Evolutionary conservation across 2,797 vertebrate genomes (phyloP).

Genomic region (Chiropotes sagulatus): DNA sequence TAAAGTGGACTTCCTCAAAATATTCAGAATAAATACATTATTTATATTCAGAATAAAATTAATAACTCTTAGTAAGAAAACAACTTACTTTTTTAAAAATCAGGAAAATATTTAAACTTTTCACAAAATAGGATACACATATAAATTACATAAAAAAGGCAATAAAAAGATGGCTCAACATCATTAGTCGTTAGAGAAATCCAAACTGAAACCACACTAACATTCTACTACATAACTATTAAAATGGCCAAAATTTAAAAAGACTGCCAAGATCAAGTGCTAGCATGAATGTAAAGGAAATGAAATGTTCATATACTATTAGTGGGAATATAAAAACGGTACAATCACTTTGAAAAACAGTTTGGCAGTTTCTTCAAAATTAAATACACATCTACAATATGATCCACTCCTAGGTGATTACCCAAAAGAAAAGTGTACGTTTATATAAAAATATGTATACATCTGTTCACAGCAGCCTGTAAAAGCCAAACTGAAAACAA

Average conservation of each 20-base stretch:
- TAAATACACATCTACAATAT: not conserved
- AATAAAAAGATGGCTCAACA: not conserved
- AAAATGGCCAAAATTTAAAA: conserved; percentile 7
- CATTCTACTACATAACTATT: not conserved
- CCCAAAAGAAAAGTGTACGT: not conserved
- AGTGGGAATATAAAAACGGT: not conserved
- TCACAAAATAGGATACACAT: not conserved
- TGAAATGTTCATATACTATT: not conserved
- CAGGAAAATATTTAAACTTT: not conserved
- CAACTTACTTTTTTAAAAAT: not conserved
- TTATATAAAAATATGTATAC: not conserved
- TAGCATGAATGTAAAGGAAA: not conserved
- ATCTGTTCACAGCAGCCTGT: not conserved
- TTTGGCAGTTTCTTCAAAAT: not conserved
- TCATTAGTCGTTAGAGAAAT: not conserved
- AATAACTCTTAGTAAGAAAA: conserved; percentile 7
- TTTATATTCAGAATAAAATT: not conserved
- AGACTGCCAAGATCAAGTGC: not conserved
- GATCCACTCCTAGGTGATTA: not conserved
- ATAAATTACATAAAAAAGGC: not conserved
- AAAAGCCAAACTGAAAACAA: not conserved
- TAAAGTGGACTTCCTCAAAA: not conserved
- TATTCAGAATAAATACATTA: not conserved
- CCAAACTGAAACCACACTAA: conserved; percentile 5
- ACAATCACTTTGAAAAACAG: not conserved